phyloP scores from a whole-genome alignment of 2,113 vertebrate genomes.

The Argyrosomus japonicus region DNA sequence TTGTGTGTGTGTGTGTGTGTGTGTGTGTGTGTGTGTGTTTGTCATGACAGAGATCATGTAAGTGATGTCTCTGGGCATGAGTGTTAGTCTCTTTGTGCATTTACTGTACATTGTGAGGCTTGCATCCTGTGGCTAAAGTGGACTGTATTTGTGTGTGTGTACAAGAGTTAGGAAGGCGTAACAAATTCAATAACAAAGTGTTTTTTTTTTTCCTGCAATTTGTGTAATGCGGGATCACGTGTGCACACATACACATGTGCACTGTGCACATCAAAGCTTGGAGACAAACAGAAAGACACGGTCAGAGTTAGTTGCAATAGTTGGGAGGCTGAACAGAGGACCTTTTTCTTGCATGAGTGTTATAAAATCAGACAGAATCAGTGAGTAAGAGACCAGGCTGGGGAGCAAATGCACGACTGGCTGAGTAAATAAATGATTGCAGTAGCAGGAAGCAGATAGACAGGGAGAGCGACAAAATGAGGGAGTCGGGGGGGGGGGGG shows the following conservation, averaged over 20 bases:
- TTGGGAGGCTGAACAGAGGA: conserved; percentile 37
- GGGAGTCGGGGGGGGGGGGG: conserved; percentile 16
- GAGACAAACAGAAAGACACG: conserved; percentile 36
- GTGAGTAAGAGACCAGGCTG: conserved; percentile 70
- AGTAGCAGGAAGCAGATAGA: conserved; percentile 65
- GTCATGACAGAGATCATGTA: conserved; percentile 45
- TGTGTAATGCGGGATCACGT: conserved; percentile 44
- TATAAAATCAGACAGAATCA: conserved; percentile 75
- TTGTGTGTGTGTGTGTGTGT: conserved; percentile 25
- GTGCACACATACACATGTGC: conserved; percentile 9
- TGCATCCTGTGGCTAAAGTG: conserved; percentile 43
- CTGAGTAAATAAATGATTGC: conserved; percentile 75
- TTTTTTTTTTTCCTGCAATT: conserved; percentile 2
- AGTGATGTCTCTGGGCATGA: conserved; percentile 61
- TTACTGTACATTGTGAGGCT: conserved; percentile 33
- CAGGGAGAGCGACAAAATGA: conserved; percentile 22
- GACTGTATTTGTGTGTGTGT: conserved; percentile 5
- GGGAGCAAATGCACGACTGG: conserved; percentile 51
- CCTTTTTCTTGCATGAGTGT: conserved; percentile 54
- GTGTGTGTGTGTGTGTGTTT: neutral
- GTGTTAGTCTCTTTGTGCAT: conserved; percentile 37
- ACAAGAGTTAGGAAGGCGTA: conserved; percentile 31
- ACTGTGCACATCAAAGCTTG: conserved; percentile 24
- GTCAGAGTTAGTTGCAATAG: conserved; percentile 38
- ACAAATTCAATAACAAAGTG: conserved; percentile 47